Evolutionary conservation across 2,113 vertebrate species (phyloP), one percentile per base, ranked within the genome.

Genomic region (Alligator mississippiensis): DNA sequence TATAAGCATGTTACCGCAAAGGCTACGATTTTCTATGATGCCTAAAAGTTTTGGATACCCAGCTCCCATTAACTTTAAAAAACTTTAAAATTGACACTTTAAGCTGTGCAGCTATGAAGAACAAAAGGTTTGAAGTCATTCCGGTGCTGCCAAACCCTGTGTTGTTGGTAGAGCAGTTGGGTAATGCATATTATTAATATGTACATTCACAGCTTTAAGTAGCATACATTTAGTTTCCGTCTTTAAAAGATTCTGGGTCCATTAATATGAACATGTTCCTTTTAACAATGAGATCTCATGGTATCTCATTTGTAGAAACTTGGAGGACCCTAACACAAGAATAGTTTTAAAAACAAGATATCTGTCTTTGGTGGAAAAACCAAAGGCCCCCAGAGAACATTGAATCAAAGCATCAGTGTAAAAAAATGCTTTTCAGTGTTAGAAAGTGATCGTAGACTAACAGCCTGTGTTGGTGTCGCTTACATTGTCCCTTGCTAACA

Each of bases 381-480:
- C 15, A 74, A 74, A 74, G 38, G 70, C 70, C 14, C 30, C 24
- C 63, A 28, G 57, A 16, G 59, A 24, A 11, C 22, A 72, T 87
- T 89, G 47, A 47, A 47, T 9, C 14, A 38, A 86, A 55, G 78
- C 66, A 63, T 82, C 64, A 17, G 60, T 88, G 74, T 90, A 62
- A 27, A 28, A 80, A 18, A 90, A 77, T 62, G 64, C 30, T 58
- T 74, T 78, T 84, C 76, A 88, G 85, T 82, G 64, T 93, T 82
- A 87, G 87, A 11, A 25, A 9, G 4, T 88, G 94, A 57, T 68
- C 77, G 19, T 81, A 60, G 85, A 88, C 96, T 97, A 94, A 94
- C 93, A 85, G 85, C 34, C 77, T 72, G 64, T 72, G 64, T 70
- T 11, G 1, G 58, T 70, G 77, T 74, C 78, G 88, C 62, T 85